Evolutionary conservation across 1,140 invertebrate species (phyloP), one percentile per base, ranked within the genome.

Genomic region (Lepidurus arcticus): DNA sequence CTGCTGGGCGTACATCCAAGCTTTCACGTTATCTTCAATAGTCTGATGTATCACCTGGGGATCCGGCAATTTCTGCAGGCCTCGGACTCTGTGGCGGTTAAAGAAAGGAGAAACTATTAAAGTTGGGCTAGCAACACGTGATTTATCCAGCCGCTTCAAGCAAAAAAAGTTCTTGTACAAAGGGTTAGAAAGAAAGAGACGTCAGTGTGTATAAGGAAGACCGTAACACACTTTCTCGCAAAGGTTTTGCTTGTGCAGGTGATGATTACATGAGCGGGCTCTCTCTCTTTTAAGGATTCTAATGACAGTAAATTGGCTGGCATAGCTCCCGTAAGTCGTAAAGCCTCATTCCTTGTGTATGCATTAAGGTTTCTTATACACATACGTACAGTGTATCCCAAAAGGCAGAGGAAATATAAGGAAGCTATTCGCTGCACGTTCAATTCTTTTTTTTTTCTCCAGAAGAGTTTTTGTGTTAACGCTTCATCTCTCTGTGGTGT

Each of bases 1-100:
- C 21, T 65, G 53, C 53, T 65, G 53, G 53, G 53, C 53, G 53
- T 65, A 65, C 53, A 65, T 65, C 53, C 53, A 65, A 65, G 53
- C 53, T 65, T 65, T 65, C 53, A 65, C 53, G 53, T 65, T 65
- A 65, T 65, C 53, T 65, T 65, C 53, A 21, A 65, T 65, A n/a
- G 53, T 65, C n/a, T 65, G 53, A 21, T 65, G 53, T 65, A 65
- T 65, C 53, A 65, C 53, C 53, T 65, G 53, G 53, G 53, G 53
- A 65, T 65, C 53, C 21, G 53, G 53, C 53, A 65, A 21, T 65
- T 65, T 65, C 21, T 65, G 53, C 53, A 65, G 53, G 53, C 53
- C 53, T 13, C 53, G 53, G 53, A 65, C 53, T 21, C 53, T 65
- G 53, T 21, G 21, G 8, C 53, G 21, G 16, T n/a, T 8, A 65